Evolutionary conservation across 2,888 invertebrate species (phyloP), one percentile per base, ranked within the genome.

Genomic region (Troides aeacus): DNA sequence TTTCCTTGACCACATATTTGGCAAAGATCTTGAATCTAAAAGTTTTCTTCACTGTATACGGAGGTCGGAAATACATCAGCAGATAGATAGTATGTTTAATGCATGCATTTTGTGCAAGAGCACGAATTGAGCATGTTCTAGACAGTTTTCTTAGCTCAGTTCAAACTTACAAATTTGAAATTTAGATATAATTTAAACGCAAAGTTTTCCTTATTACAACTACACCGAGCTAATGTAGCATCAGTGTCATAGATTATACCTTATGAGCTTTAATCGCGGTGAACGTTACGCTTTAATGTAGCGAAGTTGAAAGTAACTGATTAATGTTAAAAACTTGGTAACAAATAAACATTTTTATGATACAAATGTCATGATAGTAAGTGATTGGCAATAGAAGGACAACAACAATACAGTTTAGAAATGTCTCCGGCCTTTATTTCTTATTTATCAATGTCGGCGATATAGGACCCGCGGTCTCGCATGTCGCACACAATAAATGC

Each of bases 401-500:
- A 69, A 73, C 73, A 73, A 75, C 71, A 78, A 75, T 76, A 75
- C 77, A 78, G 81, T 78, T 75, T 74, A 71, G 74, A 78, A 76
- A 79, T 77, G 75, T 75, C 76, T 75, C 76, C 75, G 74, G 76
- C 77, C 76, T 83, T 80, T 81, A 84, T 84, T 80, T 80, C 78
- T 82, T 82, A 83, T 84, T 81, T 81, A 82, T 81, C 80, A 78
- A 80, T 75, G 81, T 82, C 83, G 79, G 76, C 79, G 83, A 82
- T 83, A 87, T 85, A 87, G 87, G 89, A 89, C 85, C 87, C 84
- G 82, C 85, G 84, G 85, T 86, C 88, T 87, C 70, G 85, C 87
- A 84, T 84, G 87, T 88, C 85, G 84, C 85, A 84, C 83, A 89
- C 90, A 92, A 90, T 91, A 91, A 92, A 90, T 89, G 91, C 86